These are phyloP conservation scores for Anoplopoma fimbria DNA, from an alignment of 2,113 vertebrate genomes.

Conservation along the genomic window DNA sequence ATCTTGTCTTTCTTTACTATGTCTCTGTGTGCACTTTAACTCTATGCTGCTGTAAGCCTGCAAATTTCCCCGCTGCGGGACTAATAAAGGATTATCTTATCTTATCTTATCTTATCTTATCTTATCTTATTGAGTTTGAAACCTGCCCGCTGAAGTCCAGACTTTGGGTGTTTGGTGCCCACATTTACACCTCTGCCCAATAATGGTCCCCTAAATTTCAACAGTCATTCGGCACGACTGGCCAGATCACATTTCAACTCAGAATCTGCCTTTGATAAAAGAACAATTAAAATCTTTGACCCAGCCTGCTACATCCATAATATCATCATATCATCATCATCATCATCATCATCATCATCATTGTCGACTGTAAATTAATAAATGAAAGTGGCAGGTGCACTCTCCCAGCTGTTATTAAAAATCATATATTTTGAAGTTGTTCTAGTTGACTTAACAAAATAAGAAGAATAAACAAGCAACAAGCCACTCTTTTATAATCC, in stretches of 20 bases:
- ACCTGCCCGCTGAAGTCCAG: background rate
- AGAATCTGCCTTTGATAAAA: background rate
- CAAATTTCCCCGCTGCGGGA: no score
- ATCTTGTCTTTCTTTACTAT: no score
- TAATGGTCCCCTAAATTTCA: background rate
- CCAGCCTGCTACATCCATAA: background rate
- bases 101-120: no score
- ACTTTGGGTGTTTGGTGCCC: no score
- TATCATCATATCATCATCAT: background rate
- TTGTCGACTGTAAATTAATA: no score
- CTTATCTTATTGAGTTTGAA: no score
- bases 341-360: no score
- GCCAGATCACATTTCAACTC: background rate
- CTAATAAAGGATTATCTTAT: no score
- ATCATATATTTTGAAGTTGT: background rate
- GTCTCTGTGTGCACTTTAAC: no score
- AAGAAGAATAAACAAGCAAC: background rate
- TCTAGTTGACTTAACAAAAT: background rate
- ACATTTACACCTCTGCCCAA: background rate
- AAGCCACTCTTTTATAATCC: background rate
- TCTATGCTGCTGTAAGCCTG: no score
- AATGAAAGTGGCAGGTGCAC: background rate
- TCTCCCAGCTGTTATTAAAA: background rate
- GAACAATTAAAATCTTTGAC: background rate
- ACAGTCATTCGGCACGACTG: background rate